These are phyloP conservation scores for Petromus typicus DNA, from an alignment of 2,113 vertebrate species.

Conservation along the genomic window DNA sequence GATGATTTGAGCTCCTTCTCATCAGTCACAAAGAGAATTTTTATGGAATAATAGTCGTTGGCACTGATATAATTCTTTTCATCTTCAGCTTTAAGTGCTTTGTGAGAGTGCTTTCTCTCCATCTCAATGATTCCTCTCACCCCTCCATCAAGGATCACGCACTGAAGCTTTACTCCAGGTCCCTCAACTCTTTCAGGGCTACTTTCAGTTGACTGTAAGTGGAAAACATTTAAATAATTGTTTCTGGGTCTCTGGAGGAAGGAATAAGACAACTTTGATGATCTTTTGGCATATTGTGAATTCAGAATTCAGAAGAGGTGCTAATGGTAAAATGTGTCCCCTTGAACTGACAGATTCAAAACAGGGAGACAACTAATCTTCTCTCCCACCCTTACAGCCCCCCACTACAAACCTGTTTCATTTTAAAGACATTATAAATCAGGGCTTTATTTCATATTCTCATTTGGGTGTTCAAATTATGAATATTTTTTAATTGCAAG, in stretches of 20 bases:
- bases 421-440: slow-evolving; percentile 34
- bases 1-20: slow-evolving; percentile 73
- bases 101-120: slow-evolving; percentile 23
- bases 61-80: slow-evolving; percentile 68
- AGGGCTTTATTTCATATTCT: slow-evolving; percentile 42
- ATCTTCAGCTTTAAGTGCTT: slow-evolving; percentile 58
- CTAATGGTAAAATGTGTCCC: slow-evolving; percentile 21
- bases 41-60: slow-evolving; percentile 68
- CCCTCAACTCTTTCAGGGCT: slow-evolving; percentile 17
- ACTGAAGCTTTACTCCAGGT: slow-evolving; percentile 47
- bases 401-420: neutral
- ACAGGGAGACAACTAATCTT: neutral
- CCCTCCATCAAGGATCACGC: slow-evolving; percentile 36
- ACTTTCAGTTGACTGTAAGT: slow-evolving; percentile 5
- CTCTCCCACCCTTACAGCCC: too few species aligned
- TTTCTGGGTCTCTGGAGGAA: slow-evolving; percentile 53
- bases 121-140: slow-evolving; percentile 59
- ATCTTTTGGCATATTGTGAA: slow-evolving; percentile 49
- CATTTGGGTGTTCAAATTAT: neutral
- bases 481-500: slow-evolving; percentile 55
- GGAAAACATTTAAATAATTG: slow-evolving; percentile 73
- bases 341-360: slow-evolving; percentile 57
- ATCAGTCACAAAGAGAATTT: slow-evolving; percentile 74
- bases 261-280: slow-evolving; percentile 58
- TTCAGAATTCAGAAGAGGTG: slow-evolving; percentile 54